Base-by-base conservation (phyloP, 2,113 vertebrate species). In the Nanger granti region DNA sequence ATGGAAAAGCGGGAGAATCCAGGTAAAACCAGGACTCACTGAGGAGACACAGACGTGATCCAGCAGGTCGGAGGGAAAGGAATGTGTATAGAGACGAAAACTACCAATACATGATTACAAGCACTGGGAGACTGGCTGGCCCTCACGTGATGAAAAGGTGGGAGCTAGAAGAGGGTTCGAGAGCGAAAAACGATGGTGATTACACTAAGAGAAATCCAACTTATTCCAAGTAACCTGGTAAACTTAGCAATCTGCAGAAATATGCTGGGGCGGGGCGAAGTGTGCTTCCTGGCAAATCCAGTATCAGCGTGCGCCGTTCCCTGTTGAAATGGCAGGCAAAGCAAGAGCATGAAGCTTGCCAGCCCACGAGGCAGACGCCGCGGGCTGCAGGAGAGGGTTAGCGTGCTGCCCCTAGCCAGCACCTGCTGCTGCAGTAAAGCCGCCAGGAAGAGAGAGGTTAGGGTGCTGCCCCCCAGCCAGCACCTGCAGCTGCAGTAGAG, bases 261-360 rank as follows among this genome's bases (percentile, higher is more conserved):
- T n/a, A 82, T 8, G 5, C 34, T 41, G 79, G 26, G 41, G 55
- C 4, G 24, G 86, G 52, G 88, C 37, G 73, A 85, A 88, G 62
- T 93, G n/a, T 34, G 41, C 83, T 52, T 91, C 92, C 34, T 80
- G 73, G 10, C 4, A 89, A 93, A 92, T 87, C 18, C 64, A 87
- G 8, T 37, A 34, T 54, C 20, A 37, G 89, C 62, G 49, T 17
- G 9, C 76, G 59, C 66, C 76, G 59, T 34, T 69, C 41, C 29
- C 66, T 26, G 41, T 55, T 79, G 29, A 41, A 41, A 87, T 7
- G 17, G 59, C 47, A 82, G 20, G 37, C 20, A 4, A 17, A n/a
- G 6, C 29, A 20, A 87, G 66, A 80, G 26, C 41, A 29, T 26
- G 20, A 79, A 87, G 69, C 55, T 86, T 47, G 44, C 82, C 57